A percentile compares a stretch with the other conserved stretches of the same genome.
Evolutionary conservation across 2,113 vertebrate genomes (phyloP).

Genomic region (Oxyura jamaicensis): DNA sequence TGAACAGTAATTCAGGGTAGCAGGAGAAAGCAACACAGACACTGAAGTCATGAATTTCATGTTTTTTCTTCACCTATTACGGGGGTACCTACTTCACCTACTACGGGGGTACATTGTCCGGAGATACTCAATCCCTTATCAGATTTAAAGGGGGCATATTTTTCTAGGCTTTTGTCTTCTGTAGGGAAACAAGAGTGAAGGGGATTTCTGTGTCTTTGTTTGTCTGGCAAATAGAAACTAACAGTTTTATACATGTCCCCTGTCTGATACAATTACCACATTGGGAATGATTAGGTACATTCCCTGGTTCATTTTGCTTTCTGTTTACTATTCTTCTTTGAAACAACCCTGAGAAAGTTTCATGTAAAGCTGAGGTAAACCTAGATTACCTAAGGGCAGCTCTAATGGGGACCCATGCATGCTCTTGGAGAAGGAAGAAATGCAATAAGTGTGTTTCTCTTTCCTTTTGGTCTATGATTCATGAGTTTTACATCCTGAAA

Average conservation of each 20-base stretch:
- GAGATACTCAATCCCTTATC: neutral
- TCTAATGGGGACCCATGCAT: neutral
- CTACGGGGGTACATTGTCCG: neutral
- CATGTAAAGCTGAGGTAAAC: neutral
- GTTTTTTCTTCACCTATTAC: neutral
- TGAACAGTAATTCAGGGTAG: neutral
- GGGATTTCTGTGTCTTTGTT: neutral
- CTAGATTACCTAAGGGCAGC: fast-evolving
- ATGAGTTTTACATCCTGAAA: fast-evolving
- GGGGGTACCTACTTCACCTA: neutral
- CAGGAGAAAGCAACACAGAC: neutral
- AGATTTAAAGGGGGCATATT: neutral
- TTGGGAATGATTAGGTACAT: fast-evolving
- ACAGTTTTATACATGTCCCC: fast-evolving
- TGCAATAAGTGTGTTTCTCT: neutral
- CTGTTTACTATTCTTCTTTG: neutral
- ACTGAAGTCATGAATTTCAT: neutral
- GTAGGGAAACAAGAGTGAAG: neutral
- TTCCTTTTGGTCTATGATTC: neutral
- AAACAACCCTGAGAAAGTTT: neutral
- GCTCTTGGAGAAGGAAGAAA: neutral
- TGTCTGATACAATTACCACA: neutral
- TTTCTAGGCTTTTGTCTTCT: neutral
- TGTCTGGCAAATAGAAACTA: neutral
- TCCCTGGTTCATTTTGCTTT: neutral